These are phyloP conservation scores for Pristis pectinata DNA, from an alignment of 2,797 vertebrate genomes.

Conservation along the genomic window DNA sequence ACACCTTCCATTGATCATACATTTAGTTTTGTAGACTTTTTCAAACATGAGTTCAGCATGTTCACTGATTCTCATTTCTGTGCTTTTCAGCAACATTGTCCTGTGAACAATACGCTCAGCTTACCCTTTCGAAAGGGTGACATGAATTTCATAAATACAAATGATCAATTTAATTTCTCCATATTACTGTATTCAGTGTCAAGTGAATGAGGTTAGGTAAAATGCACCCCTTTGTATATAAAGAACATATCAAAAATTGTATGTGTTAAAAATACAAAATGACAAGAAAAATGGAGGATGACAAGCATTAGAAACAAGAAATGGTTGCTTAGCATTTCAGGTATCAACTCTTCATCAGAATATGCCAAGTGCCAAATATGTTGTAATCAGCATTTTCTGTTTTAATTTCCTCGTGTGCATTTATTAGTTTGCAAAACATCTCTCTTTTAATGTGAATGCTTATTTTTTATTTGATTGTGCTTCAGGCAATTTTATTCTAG, in stretches of 20 bases:
- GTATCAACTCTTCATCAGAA: background rate
- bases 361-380: background rate
- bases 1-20: background rate
- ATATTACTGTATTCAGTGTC: background rate
- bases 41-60: background rate
- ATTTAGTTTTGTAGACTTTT: background rate
- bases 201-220: background rate
- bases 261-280: background rate
- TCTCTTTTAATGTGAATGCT: background rate
- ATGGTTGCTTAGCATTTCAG: background rate
- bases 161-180: background rate
- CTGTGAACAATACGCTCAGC: background rate
- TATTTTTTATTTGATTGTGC: background rate
- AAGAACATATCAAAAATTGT: background rate
- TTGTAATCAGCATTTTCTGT: background rate
- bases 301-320: background rate
- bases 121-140: background rate
- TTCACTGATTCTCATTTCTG: background rate
- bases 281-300: background rate
- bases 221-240: background rate
- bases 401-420: background rate
- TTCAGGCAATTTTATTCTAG: background rate
- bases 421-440: background rate
- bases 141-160: background rate
- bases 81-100: background rate